Evolutionary conservation across 2,113 vertebrate genomes (phyloP), one percentile per base, ranked within the genome.

Genomic region (Noctilio leporinus): DNA sequence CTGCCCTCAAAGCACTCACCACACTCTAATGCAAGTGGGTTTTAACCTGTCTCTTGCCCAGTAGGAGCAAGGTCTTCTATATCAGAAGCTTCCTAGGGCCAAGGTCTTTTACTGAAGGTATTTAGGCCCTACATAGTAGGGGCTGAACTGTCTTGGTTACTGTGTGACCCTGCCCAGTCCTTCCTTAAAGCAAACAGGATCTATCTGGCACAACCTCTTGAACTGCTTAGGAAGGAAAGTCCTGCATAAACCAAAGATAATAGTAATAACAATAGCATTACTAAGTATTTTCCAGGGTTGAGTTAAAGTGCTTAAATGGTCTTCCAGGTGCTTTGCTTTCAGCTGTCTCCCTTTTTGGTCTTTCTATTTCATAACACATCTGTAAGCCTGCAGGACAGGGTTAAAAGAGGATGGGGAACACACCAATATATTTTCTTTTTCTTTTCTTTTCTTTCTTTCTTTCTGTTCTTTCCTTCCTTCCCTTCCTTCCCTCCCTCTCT

Each of bases 291-390:
- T 90, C 40, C 24, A 76, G 76, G 14, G 7, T 53, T 91, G 62
- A 81, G 73, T 51, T 92, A 47, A 72, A 86, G 67, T 76, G 59
- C 47, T 86, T 95, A 89, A 83, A 35, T 49, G 33, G 51, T 69
- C 84, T 55, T 86, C 26, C 57, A 84, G 91, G 75, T 73, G 45
- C 55, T 91, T 94, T 45, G 78, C 82, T 93, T 93, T 88, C 35
- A 77, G 45, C 47, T 67, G 7, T 78, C 70, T 92, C 55, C 53
- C n/a, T 76, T 47, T 89, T 86, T 65, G 69, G 69, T 28, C 30
- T 55, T 83, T 69, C 64, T 64, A 30, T 81, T 57, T 65, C 77
- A 73, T 49, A 73, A 43, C 30, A 67, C 14, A 28, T 47, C 62
- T 30, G 26, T 95, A 40, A 84, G 30, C n/a, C 40, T 65, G 53